Evolutionary conservation across 1,140 invertebrate genomes (phyloP).

Genomic region (Pentalonia nigronervosa): DNA sequence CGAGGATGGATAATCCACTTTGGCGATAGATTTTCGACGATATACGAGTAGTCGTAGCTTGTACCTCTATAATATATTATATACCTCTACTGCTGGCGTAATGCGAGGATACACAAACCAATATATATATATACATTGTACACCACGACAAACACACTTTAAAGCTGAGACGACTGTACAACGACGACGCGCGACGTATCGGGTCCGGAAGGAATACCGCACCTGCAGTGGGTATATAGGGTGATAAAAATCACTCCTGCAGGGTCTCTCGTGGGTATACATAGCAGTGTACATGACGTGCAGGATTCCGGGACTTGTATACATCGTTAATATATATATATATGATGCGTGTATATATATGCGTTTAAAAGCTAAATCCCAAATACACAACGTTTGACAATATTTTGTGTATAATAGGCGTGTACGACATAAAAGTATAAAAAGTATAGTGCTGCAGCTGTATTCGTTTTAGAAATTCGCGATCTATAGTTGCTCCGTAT

Average conservation of each 20-base stretch:
- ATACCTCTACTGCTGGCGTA: neutral
- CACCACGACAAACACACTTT: neutral
- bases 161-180: neutral
- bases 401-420: neutral
- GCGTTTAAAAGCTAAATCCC: neutral
- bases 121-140: neutral
- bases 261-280: neutral
- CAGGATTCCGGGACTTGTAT: slow-evolving; percentile 18
- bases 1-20: slow-evolving; percentile 21
- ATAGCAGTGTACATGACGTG: neutral
- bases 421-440: neutral
- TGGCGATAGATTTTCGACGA: neutral
- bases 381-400: neutral
- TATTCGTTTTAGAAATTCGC: neutral
- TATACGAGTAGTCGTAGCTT: neutral
- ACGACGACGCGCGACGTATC: slow-evolving; percentile 5
- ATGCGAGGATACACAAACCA: neutral
- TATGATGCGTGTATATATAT: neutral
- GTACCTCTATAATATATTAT: neutral
- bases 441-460: neutral
- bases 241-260: neutral
- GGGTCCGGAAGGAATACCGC: neutral
- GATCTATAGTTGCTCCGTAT: neutral
- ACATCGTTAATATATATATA: neutral
- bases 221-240: neutral